Base-by-base conservation (phyloP, 2,797 vertebrate species). In the Cetoscarus ocellatus region DNA sequence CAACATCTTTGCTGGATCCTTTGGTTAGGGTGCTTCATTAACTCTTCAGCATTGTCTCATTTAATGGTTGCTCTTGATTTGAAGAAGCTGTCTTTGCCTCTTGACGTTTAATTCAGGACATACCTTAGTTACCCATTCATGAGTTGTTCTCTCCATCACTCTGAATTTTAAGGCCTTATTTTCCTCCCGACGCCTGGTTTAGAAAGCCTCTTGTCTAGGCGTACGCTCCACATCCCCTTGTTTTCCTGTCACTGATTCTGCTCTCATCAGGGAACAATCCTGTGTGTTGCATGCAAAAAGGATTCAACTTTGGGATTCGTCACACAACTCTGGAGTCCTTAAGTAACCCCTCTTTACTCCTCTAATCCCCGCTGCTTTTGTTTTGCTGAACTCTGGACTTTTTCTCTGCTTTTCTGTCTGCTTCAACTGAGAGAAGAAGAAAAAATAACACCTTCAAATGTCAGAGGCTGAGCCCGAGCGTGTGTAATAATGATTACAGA, bases 231-330 rank as follows among this genome's bases (percentile, higher is more conserved):
- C 17, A 78, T 66, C 70, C 73, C 44, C 66, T 77, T 85, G 83
- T 89, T 80, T 91, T 78, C 63, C 63, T 71, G 70, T 87, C 74
- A 85, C 73, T 86, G 78, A 80, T 80, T 80, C 78, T 65, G 51
- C 76, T 82, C 67, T 80, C 70, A 80, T 84, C 75, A 79, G 48
- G 78, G 48, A 4, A 50, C 54, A 72, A 57, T 77, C 68, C 70
- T 72, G 80, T 69, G 61, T 82, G 70, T 80, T 38, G 62, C 75
- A 67, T 80, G 79, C 79, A 73, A 67, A 51, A 40, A 80, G 61
- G 76, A 85, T 84, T 82, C 76, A 61, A 80, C 79, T 78, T 67
- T 65, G 67, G 79, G 88, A 91, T 91, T 88, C 19, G 79, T 89
- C 89, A 88, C 85, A 86, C 71, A 59, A 70, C 50, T 45, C 45